phyloP scores from a whole-genome alignment of 2,888 invertebrate genomes.

The Geotrupes spiniger region DNA sequence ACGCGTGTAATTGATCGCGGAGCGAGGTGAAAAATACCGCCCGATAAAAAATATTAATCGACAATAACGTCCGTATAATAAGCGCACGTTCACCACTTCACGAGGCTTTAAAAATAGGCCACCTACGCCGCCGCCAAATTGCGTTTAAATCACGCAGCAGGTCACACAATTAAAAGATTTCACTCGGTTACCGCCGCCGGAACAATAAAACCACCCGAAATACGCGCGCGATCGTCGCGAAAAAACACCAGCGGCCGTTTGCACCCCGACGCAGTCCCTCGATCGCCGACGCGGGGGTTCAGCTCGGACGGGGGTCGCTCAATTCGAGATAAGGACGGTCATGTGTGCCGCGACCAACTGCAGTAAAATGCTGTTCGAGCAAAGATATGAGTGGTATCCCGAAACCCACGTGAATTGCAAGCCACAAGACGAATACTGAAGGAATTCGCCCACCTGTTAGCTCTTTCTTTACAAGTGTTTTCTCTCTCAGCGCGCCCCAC shows the following conservation, averaged over 20 bases:
- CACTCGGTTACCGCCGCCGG: constrained; percentile 17
- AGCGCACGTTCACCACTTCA: too few species aligned
- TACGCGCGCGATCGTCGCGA: constrained; percentile 23
- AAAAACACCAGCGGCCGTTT: constrained; percentile 18
- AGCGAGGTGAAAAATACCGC: too few species aligned
- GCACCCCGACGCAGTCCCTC: constrained; percentile 4
- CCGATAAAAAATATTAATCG: too few species aligned
- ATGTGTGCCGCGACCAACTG: constrained; percentile 34
- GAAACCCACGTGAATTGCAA: constrained; percentile 46
- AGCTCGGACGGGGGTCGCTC: constrained; percentile 2
- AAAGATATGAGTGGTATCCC: constrained; percentile 42
- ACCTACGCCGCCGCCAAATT: constrained; percentile 26
- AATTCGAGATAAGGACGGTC: constrained; percentile 29
- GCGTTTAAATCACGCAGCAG: constrained; percentile 18
- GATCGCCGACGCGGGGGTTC: neutral
- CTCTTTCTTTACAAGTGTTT: constrained; percentile 31
- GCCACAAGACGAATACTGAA: constrained; percentile 38
- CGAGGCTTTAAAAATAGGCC: constrained; percentile 14
- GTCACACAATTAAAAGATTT: constrained; percentile 25
- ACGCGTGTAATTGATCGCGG: too few species aligned
- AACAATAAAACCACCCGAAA: constrained; percentile 29
- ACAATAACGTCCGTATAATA: too few species aligned
- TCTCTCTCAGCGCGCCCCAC: constrained; percentile 16
- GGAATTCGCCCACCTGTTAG: constrained; percentile 46
- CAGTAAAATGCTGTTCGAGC: constrained; percentile 35